Base-by-base conservation (phyloP, 2,797 vertebrate species). In the Yasuhikotakia modesta region DNA sequence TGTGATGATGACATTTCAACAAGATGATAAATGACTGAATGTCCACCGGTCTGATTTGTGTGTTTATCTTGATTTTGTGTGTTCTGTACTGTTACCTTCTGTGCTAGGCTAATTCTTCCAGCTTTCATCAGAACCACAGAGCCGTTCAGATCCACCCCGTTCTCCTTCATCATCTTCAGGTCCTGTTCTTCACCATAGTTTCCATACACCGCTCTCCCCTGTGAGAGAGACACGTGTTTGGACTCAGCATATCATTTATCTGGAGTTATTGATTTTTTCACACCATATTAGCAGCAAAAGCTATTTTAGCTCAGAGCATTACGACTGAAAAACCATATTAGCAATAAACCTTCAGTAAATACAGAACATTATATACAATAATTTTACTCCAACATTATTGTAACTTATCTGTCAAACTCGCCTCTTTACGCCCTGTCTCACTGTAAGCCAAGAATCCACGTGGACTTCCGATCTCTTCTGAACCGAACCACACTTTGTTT, bases 371-470 rank as follows among this genome's bases (percentile, higher is more conserved):
- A 8, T 8, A 39, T 8, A 39, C 6, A 7, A 7, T 39, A 39
- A 39, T 5, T 39, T 39, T 39, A 39, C 6, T 39, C 6, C 4
- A 4, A 39, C 35, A 39, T 7, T 39, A 39, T 39, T 39, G 35
- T 16, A 48, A 48, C 45, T 48, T 16, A 48, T 39, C 35, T 48
- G 45, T 16, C 58, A 65, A 45, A 30, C 93, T 92, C 87, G 97
- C 97, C 87, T 69, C 17, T 80, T 86, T 92, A 5, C 14, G 84
- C 11, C 71, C 79, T 0, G 22, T 50, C 39, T 86, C 81, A 72
- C 96, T 97, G 85, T 97, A 99, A 0, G 97, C 95, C 81, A 98
- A 90, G 1, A 92, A 99, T 0, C 92, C 93, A 0, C 19, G 0
- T 0, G 94, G 91, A 2, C 4, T 0, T 27, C 76, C 82, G 1